A percentile compares a stretch with the other conserved stretches of the same genome.
Conservation (phyloP, 2,888 invertebrate genomes). For the Drosophila formosana region DNA sequence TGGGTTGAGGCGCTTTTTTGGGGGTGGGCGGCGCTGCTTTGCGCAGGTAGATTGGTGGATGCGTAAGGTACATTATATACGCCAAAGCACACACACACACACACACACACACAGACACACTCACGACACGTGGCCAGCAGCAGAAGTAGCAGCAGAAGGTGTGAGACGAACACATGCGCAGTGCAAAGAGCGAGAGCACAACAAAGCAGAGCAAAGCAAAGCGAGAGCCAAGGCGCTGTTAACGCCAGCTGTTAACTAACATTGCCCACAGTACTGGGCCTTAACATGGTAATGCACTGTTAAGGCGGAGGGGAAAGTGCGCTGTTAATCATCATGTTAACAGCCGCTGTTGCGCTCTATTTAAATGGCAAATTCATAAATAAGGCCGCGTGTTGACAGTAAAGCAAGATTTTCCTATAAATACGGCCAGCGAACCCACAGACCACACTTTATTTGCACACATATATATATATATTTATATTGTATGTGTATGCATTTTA, state of each 20-base stretch:
- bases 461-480: not conserved
- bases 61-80: conserved; percentile 84
- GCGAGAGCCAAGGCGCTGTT: conserved; percentile 14
- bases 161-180: conserved; percentile 65
- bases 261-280: conserved; percentile 5
- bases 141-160: conserved; percentile 26
- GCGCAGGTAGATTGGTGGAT: conserved; percentile 85
- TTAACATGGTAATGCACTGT: conserved; percentile 10
- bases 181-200: conserved; percentile 4
- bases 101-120: conserved; percentile 47
- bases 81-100: conserved; percentile 65
- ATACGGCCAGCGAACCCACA: not conserved
- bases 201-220: conserved; percentile 4
- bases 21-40: conserved; percentile 66
- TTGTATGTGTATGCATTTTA: conserved; percentile 16
- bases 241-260: conserved; percentile 20
- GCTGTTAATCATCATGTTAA: conserved; percentile 35
- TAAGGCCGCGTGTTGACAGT: conserved; percentile 45
- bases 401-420: conserved; percentile 32
- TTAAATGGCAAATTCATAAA: conserved; percentile 44
- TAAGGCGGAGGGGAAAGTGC: conserved; percentile 40
- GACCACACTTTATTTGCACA: not conserved
- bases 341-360: conserved; percentile 27
- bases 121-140: conserved; percentile 50
- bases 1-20: conserved; percentile 35